phyloP scores from a whole-genome alignment of 2,113 vertebrate species.

The Thunnus maccoyii region DNA sequence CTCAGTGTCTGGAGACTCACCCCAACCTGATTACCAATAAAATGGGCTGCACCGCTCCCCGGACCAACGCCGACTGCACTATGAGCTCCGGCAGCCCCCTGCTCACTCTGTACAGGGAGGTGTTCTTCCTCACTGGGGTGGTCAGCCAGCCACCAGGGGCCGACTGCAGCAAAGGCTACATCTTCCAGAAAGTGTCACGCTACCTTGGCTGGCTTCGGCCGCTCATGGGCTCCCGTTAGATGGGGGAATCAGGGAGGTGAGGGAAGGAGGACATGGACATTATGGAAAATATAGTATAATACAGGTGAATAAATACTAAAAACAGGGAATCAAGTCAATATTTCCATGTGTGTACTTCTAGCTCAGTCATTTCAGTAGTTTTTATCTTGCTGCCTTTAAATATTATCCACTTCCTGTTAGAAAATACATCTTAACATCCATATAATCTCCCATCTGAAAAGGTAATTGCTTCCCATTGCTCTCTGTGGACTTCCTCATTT shows the following conservation, averaged over 20 bases:
- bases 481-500: conserved; percentile 22
- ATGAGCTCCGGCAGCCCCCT: conserved; percentile 83
- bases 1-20: conserved; percentile 70
- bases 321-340: conserved; percentile 16
- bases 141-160: conserved; percentile 70
- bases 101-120: conserved; percentile 80
- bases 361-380: not conserved
- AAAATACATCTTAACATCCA: not conserved
- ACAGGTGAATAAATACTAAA: conserved; percentile 16
- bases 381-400: conserved; percentile 4
- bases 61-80: conserved; percentile 75
- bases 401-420: not conserved
- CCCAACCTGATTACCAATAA: conserved; percentile 80
- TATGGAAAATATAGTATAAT: conserved; percentile 4
- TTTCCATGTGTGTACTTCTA: conserved; percentile 8
- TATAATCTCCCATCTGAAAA: not conserved
- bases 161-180: conserved; percentile 78
- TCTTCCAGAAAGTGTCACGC: conserved; percentile 86
- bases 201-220: conserved; percentile 79
- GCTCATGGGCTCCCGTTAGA: conserved; percentile 64
- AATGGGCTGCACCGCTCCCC: conserved; percentile 81
- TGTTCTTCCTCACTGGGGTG: conserved; percentile 84
- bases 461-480: not conserved
- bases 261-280: not conserved
- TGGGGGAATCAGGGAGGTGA: not conserved